A percentile compares a stretch with the other conserved stretches of the same genome.
Evolutionary conservation across 2,797 vertebrate genomes (phyloP).

Genomic region (Periparus ater): DNA sequence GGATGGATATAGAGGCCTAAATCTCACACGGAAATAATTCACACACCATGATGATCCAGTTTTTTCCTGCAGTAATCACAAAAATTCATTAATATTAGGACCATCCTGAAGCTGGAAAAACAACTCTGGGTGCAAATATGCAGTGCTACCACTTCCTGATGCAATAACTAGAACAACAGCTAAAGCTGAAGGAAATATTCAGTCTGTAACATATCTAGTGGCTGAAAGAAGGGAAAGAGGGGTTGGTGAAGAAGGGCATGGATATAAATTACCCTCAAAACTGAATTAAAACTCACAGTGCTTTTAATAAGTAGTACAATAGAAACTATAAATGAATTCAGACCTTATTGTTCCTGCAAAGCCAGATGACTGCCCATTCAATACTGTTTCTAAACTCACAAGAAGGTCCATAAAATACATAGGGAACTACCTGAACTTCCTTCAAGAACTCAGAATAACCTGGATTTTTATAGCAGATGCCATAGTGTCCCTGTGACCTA

Average conservation of each 20-base stretch:
- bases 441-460: not conserved
- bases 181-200: not conserved
- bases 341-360: not conserved
- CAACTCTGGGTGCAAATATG: not conserved
- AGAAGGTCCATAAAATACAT: not conserved
- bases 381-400: not conserved
- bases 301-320: not conserved
- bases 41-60: accelerated
- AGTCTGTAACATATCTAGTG: not conserved
- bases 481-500: not conserved
- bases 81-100: not conserved
- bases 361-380: not conserved
- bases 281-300: not conserved
- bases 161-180: not conserved
- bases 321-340: not conserved
- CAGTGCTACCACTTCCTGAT: not conserved
- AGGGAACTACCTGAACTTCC: not conserved
- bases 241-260: not conserved
- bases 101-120: not conserved
- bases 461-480: not conserved
- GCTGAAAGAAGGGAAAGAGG: not conserved
- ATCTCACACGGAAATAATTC: not conserved
- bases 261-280: not conserved
- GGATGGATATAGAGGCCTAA: not conserved
- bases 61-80: not conserved